Evolutionary conservation across 23 tunicate species (phyloP).

Genomic region (Styela clava): DNA sequence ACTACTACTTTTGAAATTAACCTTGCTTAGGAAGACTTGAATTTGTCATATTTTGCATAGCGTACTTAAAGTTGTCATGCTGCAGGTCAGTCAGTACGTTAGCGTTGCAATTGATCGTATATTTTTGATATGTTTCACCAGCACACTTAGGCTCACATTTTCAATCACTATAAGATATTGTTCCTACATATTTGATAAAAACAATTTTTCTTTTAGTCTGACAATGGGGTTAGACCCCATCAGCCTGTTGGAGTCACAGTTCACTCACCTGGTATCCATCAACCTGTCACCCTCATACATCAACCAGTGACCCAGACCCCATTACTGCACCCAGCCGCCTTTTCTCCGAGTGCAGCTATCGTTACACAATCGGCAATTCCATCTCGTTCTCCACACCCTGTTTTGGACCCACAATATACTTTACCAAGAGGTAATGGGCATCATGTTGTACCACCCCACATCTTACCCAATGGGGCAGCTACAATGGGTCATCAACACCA

Average conservation of each 20-base stretch:
- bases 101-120: too few relatives aligned
- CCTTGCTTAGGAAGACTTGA: too few relatives aligned
- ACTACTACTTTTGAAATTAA: too few relatives aligned
- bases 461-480: slow-evolving; percentile 39
- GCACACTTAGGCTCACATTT: too few relatives aligned
- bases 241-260: slow-evolving; percentile 24
- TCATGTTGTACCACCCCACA: slow-evolving; percentile 31
- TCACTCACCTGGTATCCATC: slow-evolving; percentile 20
- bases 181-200: too few relatives aligned
- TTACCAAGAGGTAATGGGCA: slow-evolving; percentile 31
- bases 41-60: too few relatives aligned
- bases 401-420: slow-evolving; percentile 62
- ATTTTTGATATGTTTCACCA: too few relatives aligned
- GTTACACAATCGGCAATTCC: slow-evolving; percentile 11
- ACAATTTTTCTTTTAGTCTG: slow-evolving; percentile 26
- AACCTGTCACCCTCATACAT: slow-evolving; percentile 9
- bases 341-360: slow-evolving; percentile 21
- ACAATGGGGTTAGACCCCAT: slow-evolving; percentile 14
- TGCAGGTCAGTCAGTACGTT: too few relatives aligned
- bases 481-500: slow-evolving; percentile 39
- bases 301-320: slow-evolving; percentile 24
- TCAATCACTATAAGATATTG: too few relatives aligned
- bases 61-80: too few relatives aligned
- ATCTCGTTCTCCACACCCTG: slow-evolving; percentile 47
- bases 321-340: slow-evolving; percentile 19